These are phyloP conservation scores for Anguilla marmorata DNA, from an alignment of 2,797 vertebrate genomes.

Conservation along the genomic window DNA sequence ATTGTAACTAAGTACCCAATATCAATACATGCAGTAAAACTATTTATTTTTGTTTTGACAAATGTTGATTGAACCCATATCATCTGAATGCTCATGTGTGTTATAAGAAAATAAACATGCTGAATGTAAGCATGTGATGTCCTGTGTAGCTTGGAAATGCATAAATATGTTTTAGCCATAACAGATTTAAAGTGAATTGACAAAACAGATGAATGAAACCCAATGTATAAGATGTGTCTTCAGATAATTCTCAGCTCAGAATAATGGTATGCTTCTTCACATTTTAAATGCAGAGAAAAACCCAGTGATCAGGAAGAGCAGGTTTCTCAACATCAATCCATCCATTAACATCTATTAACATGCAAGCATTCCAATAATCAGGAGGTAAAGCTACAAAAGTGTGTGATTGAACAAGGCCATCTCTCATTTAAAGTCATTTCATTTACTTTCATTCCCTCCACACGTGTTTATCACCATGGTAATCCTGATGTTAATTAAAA, in stretches of 20 bases:
- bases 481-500: slow-evolving; percentile 21
- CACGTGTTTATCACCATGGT: background rate
- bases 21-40: too few relatives aligned
- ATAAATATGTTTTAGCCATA: too few relatives aligned
- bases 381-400: slow-evolving; percentile 20
- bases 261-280: too few relatives aligned
- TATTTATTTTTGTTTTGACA: too few relatives aligned
- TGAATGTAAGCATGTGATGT: background rate
- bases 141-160: background rate
- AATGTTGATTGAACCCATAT: background rate
- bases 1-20: too few relatives aligned
- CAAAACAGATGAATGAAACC: too few relatives aligned
- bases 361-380: slow-evolving; percentile 24
- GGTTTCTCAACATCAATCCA: background rate
- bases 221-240: too few relatives aligned
- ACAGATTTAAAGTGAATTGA: too few relatives aligned
- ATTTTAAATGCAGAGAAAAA: too few relatives aligned
- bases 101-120: background rate
- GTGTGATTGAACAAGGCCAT: slow-evolving; percentile 13
- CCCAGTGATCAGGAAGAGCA: too few relatives aligned
- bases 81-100: background rate
- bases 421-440: slow-evolving; percentile 22
- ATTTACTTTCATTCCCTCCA: slow-evolving; percentile 14
- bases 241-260: too few relatives aligned
- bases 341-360: slow-evolving; percentile 9